Base-by-base conservation (phyloP, 2,797 vertebrate genomes). In the Euthynnus affinis region DNA sequence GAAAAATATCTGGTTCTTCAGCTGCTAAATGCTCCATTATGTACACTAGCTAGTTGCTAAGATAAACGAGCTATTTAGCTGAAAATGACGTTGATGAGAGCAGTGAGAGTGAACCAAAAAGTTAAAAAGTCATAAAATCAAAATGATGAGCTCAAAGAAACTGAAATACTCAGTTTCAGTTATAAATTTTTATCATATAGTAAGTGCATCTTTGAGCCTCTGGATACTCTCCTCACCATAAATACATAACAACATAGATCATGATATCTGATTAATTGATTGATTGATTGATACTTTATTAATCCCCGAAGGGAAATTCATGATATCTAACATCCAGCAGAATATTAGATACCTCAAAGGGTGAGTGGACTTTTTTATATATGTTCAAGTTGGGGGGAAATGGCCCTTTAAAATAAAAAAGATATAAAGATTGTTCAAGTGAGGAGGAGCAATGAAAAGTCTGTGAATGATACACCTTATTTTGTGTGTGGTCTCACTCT, bases 401-500 rank as follows among this genome's bases (percentile, higher is more conserved):
- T 7, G 27, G 23, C 40, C 2, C 14, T 55, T 32, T 15, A 27
- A 15, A 7, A 42, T 37, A 10, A 71, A 20, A 62, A 60, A 55
- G 2, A 10, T 14, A 3, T 58, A 12, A 37, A 34, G 18, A n/a
- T 14, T 9, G 34, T 13, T 18, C 1, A 17, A 22, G 3, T 48
- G n/a, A 6, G 6, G 5, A 9, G 4, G 23, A 70, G 37, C 17
- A 27, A 61, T 60, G 12, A 25, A 25, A 74, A 18, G 13, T 51
- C 9, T 70, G 20, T 64, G 40, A 69, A 52, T 32, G 1, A 48
- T 23, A 57, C n/a, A 61, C 14, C 27, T 32, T 44, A 51, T 71
- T 51, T 61, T 53, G 37, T 23, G n/a, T 12, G 7, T 42, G n/a
- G 15, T 22, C 20, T 42, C 4, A 10, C 18, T 63, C 29, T 46